Conservation (phyloP, 2,797 vertebrate genomes). For the Pogoniulus pusillus region DNA sequence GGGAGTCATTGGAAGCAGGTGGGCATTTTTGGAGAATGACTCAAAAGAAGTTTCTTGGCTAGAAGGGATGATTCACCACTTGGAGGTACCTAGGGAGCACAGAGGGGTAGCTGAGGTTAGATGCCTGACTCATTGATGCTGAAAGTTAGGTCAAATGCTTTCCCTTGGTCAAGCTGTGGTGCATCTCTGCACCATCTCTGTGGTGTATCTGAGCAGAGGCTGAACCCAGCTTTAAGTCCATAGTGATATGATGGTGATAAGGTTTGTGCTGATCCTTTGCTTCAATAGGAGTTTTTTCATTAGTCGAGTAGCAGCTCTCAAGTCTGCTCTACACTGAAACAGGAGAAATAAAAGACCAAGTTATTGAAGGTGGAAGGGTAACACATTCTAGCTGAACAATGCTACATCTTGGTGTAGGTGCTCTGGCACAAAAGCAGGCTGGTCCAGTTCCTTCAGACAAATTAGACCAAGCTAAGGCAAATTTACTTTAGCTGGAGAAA, state of each 20-base stretch:
- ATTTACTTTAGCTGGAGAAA: no score
- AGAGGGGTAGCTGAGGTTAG: neutral
- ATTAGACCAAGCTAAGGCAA: no score
- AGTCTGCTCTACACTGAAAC: neutral
- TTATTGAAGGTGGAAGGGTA: no score
- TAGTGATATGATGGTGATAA: accelerated
- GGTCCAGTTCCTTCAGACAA: no score
- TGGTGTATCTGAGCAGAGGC: neutral
- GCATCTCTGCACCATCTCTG: no score
- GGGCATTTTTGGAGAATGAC: constrained; percentile 3
- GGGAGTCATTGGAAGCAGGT: neutral
- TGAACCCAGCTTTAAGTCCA: neutral
- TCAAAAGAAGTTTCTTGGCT: constrained; percentile 39
- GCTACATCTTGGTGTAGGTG: no score
- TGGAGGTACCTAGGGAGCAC: constrained; percentile 5
- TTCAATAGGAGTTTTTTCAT: neutral
- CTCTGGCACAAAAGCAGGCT: no score
- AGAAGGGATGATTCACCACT: constrained; percentile 36
- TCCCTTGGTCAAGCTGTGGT: neutral
- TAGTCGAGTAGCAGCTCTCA: neutral
- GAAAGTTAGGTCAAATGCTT: neutral
- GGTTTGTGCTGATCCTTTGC: neutral
- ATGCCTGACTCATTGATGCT: neutral
- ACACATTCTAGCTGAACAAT: no score
- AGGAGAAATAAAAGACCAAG: no score